Evolutionary conservation across 2,797 vertebrate species (phyloP), one percentile per base, ranked within the genome.

Genomic region (Enteromius thamalakanensis): DNA sequence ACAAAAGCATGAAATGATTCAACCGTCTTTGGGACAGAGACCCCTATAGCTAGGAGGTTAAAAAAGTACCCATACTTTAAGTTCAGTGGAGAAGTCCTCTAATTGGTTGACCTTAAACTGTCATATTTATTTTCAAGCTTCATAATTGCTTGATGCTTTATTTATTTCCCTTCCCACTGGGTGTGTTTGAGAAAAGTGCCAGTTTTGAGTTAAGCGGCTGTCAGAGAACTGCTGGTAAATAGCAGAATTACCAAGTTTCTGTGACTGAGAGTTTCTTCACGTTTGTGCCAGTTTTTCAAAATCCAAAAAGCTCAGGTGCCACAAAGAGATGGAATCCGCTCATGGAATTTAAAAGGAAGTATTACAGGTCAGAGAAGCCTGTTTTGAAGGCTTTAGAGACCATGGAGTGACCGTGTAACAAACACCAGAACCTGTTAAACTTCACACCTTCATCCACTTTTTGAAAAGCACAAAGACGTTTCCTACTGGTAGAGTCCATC

Each of bases 61-160:
- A 10, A 19, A 68, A 76, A 58, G 37, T 23, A 42, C 8, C 21
- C 65, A 2, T 78, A 71, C 55, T 21, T 34, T 64, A 2, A 51
- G 75, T 69, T 74, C 69, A 68, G 79, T 49, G 23, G 40, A 64
- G 67, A 9, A 67, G n/a, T 60, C 47, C 26, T 71, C 49, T 80
- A 84, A 81, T 81, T 87, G 78, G 49, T 58, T 89, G 84, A 85
- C 85, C 81, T 82, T 69, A 84, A 84, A 84, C 80, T 87, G 83
- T 82, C 79, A 82, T 82, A 55, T 72, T 84, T 42, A 76, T 84
- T 80, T 82, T 37, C 62, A 71, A 19, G 45, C 62, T 51, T 65
- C 71, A 51, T 49, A 78, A 75, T 82, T 80, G 37, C 23, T 55
- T 76, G 14, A 45, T 71, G 51, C 65, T 37, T 68, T 82, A 70